Evolutionary conservation across 2,113 vertebrate species (phyloP).

Genomic region (Cottus gobio): DNA sequence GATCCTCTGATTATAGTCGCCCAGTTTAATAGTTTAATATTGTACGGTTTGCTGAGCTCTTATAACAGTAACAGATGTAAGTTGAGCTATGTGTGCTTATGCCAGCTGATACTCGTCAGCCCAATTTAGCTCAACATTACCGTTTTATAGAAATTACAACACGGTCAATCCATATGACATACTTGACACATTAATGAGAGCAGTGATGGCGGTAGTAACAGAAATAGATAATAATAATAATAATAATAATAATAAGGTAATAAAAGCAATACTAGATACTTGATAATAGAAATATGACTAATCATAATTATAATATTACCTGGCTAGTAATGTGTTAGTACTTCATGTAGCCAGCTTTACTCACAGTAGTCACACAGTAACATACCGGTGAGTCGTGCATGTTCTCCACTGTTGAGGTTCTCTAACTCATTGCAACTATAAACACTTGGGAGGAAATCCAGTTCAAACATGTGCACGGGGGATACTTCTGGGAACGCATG

Average conservation of each 20-base stretch:
- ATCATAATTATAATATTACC: neutral
- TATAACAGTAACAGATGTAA: too few species aligned
- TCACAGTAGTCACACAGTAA: neutral
- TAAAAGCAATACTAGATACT: neutral
- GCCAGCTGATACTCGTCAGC: too few species aligned
- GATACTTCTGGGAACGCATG: conserved; percentile 12
- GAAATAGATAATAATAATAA: neutral
- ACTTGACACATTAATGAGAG: neutral
- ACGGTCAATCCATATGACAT: neutral
- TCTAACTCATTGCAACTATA: neutral
- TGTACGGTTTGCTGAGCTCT: too few species aligned
- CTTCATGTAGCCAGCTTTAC: neutral
- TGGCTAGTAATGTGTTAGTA: neutral
- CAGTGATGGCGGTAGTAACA: neutral
- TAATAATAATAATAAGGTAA: too few species aligned
- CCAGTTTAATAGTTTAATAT: too few species aligned
- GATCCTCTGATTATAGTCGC: too few species aligned
- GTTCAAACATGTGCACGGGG: conserved; percentile 8
- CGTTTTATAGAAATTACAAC: neutral
- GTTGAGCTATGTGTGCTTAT: too few species aligned
- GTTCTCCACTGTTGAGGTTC: neutral
- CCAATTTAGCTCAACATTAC: neutral
- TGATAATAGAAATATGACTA: neutral
- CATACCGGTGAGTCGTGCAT: neutral
- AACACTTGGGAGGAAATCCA: conserved; percentile 6